Percentiles rank a stretch among this genome's conserved stretches.
Conservation (phyloP, 2,113 vertebrate species). For the Nansenia antarctica region DNA sequence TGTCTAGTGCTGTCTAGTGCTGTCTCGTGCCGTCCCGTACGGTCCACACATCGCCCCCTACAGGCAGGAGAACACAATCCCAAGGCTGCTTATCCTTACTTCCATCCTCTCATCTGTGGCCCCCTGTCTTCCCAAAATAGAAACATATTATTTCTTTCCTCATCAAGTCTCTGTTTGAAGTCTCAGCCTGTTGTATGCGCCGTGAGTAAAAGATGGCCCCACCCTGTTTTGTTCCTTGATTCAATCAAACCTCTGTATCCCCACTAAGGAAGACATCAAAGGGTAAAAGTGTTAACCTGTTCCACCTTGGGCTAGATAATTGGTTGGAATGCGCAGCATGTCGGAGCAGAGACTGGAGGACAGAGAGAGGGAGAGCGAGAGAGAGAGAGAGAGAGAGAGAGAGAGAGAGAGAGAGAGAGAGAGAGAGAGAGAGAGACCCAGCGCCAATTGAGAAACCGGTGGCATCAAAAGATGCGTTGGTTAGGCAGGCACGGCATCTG, state of each 20-base stretch:
- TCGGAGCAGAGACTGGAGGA: slow-evolving; percentile 58
- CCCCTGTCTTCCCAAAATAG: too few relatives aligned
- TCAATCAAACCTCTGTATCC: slow-evolving; percentile 66
- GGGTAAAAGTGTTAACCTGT: slow-evolving; percentile 68
- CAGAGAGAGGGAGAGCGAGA: too few relatives aligned
- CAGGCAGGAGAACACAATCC: too few relatives aligned
- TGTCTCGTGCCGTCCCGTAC: too few relatives aligned
- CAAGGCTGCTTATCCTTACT: too few relatives aligned
- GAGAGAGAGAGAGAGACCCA: slow-evolving; percentile 30
- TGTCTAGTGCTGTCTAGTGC: too few relatives aligned
- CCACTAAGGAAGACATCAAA: slow-evolving; percentile 61
- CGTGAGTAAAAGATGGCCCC: slow-evolving; percentile 48
- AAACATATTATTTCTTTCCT: slow-evolving; percentile 39
- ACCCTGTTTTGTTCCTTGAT: slow-evolving; percentile 50
- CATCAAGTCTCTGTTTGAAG: slow-evolving; percentile 61
- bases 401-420: too few relatives aligned
- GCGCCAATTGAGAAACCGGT: slow-evolving; percentile 46
- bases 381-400: too few relatives aligned
- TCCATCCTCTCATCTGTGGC: too few relatives aligned
- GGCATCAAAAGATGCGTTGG: slow-evolving; percentile 55
- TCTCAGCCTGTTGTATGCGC: slow-evolving; percentile 16
- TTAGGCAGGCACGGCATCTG: slow-evolving; percentile 29
- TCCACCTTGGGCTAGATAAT: slow-evolving; percentile 66
- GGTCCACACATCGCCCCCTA: too few relatives aligned
- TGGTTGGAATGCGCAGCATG: slow-evolving; percentile 67